Evolutionary conservation across 1,140 invertebrate genomes (phyloP).

Genomic region (Procambarus virginalis): DNA sequence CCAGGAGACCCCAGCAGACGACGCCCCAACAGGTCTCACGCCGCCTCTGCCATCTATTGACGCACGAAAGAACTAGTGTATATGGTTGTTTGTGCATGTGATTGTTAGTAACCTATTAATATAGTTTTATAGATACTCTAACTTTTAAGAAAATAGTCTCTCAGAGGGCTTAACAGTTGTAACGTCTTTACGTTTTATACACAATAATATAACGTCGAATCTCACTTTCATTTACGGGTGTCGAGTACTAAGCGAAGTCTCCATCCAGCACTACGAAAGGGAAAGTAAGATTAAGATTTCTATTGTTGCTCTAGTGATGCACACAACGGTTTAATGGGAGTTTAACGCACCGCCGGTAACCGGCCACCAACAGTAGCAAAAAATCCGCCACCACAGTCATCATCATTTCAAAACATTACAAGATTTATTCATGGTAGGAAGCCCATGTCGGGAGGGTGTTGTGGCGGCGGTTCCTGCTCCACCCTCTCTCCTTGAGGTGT

Average conservation of each 20-base stretch:
- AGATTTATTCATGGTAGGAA: not conserved
- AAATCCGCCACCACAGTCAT: too few species aligned
- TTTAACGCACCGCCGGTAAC: not conserved
- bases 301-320: not conserved
- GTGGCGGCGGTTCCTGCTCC: slow-evolving; percentile 6
- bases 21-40: not conserved
- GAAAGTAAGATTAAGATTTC: not conserved
- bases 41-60: not conserved
- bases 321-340: not conserved
- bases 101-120: too few species aligned
- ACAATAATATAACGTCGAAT: too few species aligned
- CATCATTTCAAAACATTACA: not conserved
- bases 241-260: too few species aligned
- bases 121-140: too few species aligned
- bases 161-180: too few species aligned
- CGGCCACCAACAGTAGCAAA: too few species aligned
- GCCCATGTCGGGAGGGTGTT: not conserved
- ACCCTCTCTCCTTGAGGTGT: not conserved
- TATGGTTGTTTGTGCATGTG: too few species aligned
- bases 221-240: not conserved
- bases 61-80: not conserved
- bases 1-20: not conserved
- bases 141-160: too few species aligned
- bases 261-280: not conserved
- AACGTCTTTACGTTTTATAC: too few species aligned